A percentile compares a stretch with the other conserved stretches of the same genome.
These are phyloP conservation scores for Remorina albescens DNA, from an alignment of 2,797 vertebrate genomes.

Conservation along the genomic window DNA sequence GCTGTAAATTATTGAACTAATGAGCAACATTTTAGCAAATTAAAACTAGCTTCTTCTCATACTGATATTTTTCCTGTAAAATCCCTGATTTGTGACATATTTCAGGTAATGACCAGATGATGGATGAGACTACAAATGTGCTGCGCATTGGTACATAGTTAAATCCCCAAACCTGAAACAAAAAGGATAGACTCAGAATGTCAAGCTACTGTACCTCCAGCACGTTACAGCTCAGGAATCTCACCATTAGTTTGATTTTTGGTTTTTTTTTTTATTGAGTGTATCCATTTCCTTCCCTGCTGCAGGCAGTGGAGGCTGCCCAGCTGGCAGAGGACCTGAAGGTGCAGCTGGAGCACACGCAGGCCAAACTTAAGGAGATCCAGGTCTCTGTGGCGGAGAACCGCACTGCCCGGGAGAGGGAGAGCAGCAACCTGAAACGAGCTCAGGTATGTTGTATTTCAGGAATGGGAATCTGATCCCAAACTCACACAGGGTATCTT, in stretches of 20 bases:
- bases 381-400: constrained; percentile 93
- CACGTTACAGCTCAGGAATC: constrained; percentile 51
- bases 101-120: constrained; percentile 3
- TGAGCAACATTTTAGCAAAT: constrained; percentile 2
- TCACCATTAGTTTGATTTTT: constrained; percentile 37
- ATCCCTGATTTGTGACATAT: not conserved
- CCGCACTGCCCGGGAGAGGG: constrained; percentile 91
- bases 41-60: constrained; percentile 7
- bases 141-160: not conserved
- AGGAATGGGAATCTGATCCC: not conserved
- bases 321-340: constrained; percentile 94
- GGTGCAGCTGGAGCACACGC: constrained; percentile 94
- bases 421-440: constrained; percentile 92
- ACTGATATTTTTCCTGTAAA: not conserved
- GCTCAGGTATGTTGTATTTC: constrained; percentile 86
- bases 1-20: too few relatives aligned
- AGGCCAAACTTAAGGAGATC: constrained; percentile 91
- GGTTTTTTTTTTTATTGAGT: constrained; percentile 63
- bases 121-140: not conserved
- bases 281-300: constrained; percentile 59
- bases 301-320: constrained; percentile 92
- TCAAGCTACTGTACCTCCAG: constrained; percentile 18
- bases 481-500: not conserved
- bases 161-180: constrained; percentile 1
- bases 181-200: not conserved